Evolutionary conservation across 2,113 vertebrate species (phyloP).

Genomic region (Syrmaticus mikado): DNA sequence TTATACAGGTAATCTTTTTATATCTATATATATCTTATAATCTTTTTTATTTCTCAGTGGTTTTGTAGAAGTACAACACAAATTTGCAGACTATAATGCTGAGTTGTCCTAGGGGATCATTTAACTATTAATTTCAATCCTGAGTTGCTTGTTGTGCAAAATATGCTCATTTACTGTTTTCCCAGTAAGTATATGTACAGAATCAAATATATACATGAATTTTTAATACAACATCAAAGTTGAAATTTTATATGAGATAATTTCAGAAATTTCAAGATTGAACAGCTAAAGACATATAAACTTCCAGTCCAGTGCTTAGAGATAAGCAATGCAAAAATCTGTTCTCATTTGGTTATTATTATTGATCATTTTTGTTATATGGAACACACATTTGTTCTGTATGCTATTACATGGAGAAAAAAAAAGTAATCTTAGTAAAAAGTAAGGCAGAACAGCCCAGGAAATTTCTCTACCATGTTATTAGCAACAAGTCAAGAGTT

Average conservation of each 20-base stretch:
- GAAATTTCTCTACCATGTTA: background rate
- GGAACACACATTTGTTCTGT: background rate
- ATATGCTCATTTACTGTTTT: background rate
- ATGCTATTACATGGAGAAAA: background rate
- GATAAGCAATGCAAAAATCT: rapidly evolving
- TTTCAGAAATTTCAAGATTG: background rate
- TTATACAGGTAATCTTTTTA: background rate
- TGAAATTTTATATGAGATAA: conserved; percentile 5
- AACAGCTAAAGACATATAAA: background rate
- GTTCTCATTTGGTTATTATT: background rate
- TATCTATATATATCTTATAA: no score
- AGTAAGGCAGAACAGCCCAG: background rate
- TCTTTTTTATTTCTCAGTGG: background rate
- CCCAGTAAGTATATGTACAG: background rate
- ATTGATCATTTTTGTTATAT: background rate
- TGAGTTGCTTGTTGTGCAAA: background rate
- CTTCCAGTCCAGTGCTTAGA: background rate
- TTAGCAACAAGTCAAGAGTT: background rate
- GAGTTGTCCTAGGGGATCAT: background rate
- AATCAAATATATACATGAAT: background rate
- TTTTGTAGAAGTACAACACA: background rate
- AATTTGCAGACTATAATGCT: background rate
- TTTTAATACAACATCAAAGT: background rate
- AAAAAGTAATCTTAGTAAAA: background rate
- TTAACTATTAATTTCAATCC: conserved; percentile 12